Conservation (phyloP, 2,888 invertebrate genomes). For the Entomobrya proxima region DNA sequence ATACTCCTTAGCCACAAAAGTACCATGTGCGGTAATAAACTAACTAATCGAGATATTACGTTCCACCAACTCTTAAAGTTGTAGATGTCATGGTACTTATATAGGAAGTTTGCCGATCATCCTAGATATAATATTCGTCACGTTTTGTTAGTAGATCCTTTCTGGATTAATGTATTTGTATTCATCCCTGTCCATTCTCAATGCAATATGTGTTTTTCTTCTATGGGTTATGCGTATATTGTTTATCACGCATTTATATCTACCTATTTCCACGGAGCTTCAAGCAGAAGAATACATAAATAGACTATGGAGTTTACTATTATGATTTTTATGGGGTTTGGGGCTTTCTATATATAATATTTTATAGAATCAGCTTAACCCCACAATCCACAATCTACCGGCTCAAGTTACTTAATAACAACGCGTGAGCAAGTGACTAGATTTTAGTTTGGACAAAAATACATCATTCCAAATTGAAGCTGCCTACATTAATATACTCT, state of each 20-base stretch:
- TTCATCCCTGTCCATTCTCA: slow-evolving; percentile 37
- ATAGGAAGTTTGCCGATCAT: slow-evolving; percentile 20
- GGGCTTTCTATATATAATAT: too few species aligned
- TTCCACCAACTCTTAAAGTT: neutral
- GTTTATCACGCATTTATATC: slow-evolving; percentile 31
- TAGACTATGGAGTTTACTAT: too few species aligned
- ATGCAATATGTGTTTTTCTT: neutral
- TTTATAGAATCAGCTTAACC: slow-evolving; percentile 30
- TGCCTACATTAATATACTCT: too few species aligned
- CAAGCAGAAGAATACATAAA: neutral
- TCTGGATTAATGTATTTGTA: slow-evolving; percentile 58
- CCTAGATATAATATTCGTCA: slow-evolving; percentile 17
- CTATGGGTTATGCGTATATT: slow-evolving; percentile 27
- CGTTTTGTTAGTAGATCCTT: slow-evolving; percentile 46
- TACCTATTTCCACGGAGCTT: slow-evolving; percentile 14
- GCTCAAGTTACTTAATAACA: slow-evolving; percentile 40
- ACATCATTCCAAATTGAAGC: too few species aligned
- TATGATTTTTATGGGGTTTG: too few species aligned
- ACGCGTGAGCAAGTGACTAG: slow-evolving; percentile 9
- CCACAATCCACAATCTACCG: slow-evolving; percentile 31
- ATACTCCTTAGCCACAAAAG: slow-evolving; percentile 38
- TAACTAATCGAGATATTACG: slow-evolving; percentile 56
- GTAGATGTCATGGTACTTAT: slow-evolving; percentile 16
- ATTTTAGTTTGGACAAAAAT: slow-evolving; percentile 48
- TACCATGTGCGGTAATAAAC: slow-evolving; percentile 52